Base-by-base conservation (phyloP, 2,888 invertebrate genomes). In the Latheticus oryzae region DNA sequence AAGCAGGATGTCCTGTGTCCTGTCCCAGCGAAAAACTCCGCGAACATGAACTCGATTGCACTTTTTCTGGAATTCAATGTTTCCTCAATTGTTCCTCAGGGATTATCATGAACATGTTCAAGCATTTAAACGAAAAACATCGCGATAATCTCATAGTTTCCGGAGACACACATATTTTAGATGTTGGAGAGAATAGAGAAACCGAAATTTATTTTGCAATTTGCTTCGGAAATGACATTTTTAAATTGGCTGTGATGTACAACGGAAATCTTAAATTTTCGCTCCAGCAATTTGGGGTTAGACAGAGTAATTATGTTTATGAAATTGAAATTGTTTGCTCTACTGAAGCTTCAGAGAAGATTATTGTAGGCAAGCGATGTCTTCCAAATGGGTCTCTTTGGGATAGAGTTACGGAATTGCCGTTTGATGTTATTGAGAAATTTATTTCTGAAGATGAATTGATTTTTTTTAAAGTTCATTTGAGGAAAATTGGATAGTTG, bases 41-140 rank as follows among this genome's bases (percentile, higher is more conserved):
- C 2, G 40, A 40, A n/a, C 51, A 52, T 7, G 40, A 52, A 15
- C n/a, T 9, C 16, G 33, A 32, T 13, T 52, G 51, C n/a, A 26
- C 12, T 4, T 52, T 52, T 23, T 40, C 51, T 1, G 51, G 51
- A 5, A 32, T 7, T n/a, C 38, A 40, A 8, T 52, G 51, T 17
- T 52, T 19, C 21, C 23, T 40, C 5, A 9, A 19, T 35, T 45
- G 21, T 5, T 7, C 4, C 8, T 13, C 28, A 7, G 24, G 28
- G 2, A 19, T 35, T 15, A 21, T 48, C n/a, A 26, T 42, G 7
- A 58, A 61, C 16, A 28, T 58, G 21, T 38, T 61, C 8, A 32
- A 35, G 3, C 61, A 61, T 13, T 43, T 61, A 13, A 51, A 37
- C 5, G 19, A 47, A 11, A 42, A 42, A 13, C 61, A 61, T 24